Conservation (phyloP, 2,888 invertebrate species). For the Apodemia duryi region DNA sequence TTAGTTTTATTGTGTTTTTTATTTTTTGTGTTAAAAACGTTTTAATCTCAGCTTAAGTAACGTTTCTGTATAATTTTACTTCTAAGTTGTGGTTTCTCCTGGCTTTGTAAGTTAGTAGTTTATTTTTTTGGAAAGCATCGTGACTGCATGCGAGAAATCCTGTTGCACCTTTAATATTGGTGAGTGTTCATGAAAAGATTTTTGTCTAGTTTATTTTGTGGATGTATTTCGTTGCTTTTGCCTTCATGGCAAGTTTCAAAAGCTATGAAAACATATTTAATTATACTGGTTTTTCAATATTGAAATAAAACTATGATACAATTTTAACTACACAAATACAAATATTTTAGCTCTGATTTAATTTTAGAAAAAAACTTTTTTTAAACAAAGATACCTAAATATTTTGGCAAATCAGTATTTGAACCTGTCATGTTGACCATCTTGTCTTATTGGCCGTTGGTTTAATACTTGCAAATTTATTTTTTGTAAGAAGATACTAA, state of each 20-base stretch:
- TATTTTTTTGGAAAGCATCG: constrained; percentile 66
- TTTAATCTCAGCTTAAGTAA: background rate
- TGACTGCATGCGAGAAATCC: constrained; percentile 62
- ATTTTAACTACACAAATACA: too few relatives aligned
- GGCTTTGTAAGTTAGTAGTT: constrained; percentile 44
- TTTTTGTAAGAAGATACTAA: too few relatives aligned
- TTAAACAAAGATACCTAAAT: too few relatives aligned
- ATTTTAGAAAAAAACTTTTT: too few relatives aligned
- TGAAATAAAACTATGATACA: too few relatives aligned
- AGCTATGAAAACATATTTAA: background rate
- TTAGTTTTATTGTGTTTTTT: constrained; percentile 24
- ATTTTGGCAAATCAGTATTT: too few relatives aligned
- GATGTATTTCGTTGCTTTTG: constrained; percentile 13
- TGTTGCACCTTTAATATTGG: constrained; percentile 70
- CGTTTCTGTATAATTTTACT: constrained; percentile 20
- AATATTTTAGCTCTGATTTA: too few relatives aligned
- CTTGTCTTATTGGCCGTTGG: too few relatives aligned
- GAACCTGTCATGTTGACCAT: too few relatives aligned
- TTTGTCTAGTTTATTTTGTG: constrained; percentile 21
- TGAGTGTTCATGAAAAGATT: constrained; percentile 52
- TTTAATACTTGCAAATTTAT: too few relatives aligned
- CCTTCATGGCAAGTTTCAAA: background rate
- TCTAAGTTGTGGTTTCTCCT: constrained; percentile 28
- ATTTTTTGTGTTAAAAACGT: constrained; percentile 1
- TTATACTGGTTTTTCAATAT: too few relatives aligned